Percentiles rank a stretch among this genome's conserved stretches.
Evolutionary conservation across 92 coral and sea anemone genomes (phyloP).

Genomic region (Porites rus): DNA sequence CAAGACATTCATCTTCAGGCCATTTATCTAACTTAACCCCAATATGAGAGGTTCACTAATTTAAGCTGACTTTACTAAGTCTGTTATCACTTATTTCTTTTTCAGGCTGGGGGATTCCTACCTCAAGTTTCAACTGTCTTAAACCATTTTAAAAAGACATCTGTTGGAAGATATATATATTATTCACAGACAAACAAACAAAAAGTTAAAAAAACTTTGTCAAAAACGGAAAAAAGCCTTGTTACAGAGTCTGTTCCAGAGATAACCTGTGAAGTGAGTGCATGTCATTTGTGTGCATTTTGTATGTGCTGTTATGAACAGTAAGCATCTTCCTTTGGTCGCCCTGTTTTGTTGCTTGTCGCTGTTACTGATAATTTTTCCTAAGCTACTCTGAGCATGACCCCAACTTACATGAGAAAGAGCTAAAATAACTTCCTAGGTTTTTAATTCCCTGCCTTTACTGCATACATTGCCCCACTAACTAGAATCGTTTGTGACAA

Average conservation of each 20-base stretch:
- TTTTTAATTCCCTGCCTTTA: too few relatives aligned
- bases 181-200: slow-evolving; percentile 70
- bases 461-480: too few relatives aligned
- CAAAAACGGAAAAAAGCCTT: slow-evolving; percentile 25
- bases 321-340: background rate
- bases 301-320: background rate
- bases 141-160: slow-evolving; percentile 62
- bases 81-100: background rate
- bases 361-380: too few relatives aligned
- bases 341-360: too few relatives aligned
- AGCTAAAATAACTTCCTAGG: too few relatives aligned
- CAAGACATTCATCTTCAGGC: too few relatives aligned
- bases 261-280: background rate
- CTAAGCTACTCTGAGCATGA: too few relatives aligned
- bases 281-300: background rate
- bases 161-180: slow-evolving; percentile 72
- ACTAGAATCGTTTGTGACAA: too few relatives aligned
- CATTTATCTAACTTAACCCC: too few relatives aligned
- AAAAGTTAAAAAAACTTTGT: slow-evolving; percentile 43
- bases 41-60: too few relatives aligned
- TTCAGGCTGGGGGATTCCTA: slow-evolving; percentile 79
- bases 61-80: background rate
- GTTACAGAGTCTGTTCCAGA: slow-evolving; percentile 17
- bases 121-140: slow-evolving; percentile 71
- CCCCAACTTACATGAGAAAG: too few relatives aligned